Percentiles rank a stretch among this genome's conserved stretches.
These are phyloP conservation scores for Aurelia coerulea DNA, from an alignment of 30 jellyfish, hydroid and myxozoan genomes.

Conservation along the genomic window DNA sequence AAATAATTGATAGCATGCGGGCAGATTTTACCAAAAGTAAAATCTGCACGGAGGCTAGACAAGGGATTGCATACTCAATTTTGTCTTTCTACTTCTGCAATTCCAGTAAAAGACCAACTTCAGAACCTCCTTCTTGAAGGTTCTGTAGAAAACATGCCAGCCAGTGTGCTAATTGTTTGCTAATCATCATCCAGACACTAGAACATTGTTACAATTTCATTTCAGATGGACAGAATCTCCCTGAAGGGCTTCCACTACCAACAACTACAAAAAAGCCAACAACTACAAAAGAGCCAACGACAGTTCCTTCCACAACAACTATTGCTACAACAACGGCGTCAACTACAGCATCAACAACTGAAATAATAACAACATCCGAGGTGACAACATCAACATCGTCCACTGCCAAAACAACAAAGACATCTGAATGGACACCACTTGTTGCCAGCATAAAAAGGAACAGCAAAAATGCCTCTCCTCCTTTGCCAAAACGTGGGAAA, in stretches of 20 bases:
- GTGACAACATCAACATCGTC: not conserved
- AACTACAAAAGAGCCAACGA: conserved; percentile 14
- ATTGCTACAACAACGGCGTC: not conserved
- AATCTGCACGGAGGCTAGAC: too few relatives aligned
- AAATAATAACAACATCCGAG: not conserved
- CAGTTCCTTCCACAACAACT: conserved; percentile 1
- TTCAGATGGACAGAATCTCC: conserved; percentile 23
- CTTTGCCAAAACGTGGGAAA: too few relatives aligned
- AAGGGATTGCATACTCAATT: too few relatives aligned
- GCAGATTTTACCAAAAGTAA: too few relatives aligned
- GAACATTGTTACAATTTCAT: not conserved
- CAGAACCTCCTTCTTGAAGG: not conserved
- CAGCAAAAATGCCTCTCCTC: too few relatives aligned
- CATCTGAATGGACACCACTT: not conserved
- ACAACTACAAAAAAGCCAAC: conserved; percentile 26
- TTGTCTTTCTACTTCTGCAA: too few relatives aligned
- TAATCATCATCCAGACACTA: too few relatives aligned
- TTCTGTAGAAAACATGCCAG: too few relatives aligned
- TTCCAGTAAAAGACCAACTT: too few relatives aligned
- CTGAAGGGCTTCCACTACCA: not conserved
- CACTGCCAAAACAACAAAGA: not conserved
- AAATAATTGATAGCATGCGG: too few relatives aligned
- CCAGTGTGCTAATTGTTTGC: too few relatives aligned
- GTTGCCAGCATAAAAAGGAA: not conserved
- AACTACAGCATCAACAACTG: conserved; percentile 1